Evolutionary conservation across 2,888 invertebrate species (phyloP).

Genomic region (Chrysolina haemoptera): DNA sequence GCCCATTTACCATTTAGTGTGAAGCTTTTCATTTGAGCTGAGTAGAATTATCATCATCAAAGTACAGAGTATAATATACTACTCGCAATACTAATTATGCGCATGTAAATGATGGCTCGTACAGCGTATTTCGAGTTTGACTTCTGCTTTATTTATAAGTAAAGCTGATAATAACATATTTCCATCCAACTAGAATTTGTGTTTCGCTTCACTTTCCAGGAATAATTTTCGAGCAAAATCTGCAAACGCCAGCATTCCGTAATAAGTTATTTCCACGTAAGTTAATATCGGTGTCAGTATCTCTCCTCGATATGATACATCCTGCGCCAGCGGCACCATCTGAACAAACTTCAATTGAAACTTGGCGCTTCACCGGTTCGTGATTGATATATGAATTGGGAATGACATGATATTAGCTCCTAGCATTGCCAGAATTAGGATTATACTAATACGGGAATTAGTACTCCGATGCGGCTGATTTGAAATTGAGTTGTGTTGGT

Average conservation of each 20-base stretch:
- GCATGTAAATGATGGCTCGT: too few species aligned
- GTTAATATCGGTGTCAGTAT: neutral
- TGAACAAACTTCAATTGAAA: slow-evolving; percentile 6
- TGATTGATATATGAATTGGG: neutral
- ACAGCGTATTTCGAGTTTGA: too few species aligned
- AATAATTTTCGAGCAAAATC: neutral
- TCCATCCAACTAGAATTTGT: too few species aligned
- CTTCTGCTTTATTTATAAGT: too few species aligned
- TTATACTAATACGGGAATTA: neutral
- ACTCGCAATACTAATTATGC: too few species aligned
- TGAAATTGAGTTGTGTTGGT: neutral
- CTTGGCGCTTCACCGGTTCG: neutral
- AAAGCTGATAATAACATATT: too few species aligned
- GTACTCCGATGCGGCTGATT: neutral
- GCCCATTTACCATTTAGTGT: too few species aligned
- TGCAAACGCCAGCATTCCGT: neutral
- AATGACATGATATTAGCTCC: neutral
- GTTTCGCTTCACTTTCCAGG: too few species aligned
- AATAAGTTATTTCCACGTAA: neutral
- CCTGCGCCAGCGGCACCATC: slow-evolving; percentile 3
- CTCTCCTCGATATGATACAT: neutral
- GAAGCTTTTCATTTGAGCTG: too few species aligned
- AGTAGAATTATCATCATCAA: too few species aligned
- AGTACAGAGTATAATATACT: too few species aligned
- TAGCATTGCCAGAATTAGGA: neutral